phyloP scores from a whole-genome alignment of 1,140 invertebrate species.

The Drosophila obscura region DNA sequence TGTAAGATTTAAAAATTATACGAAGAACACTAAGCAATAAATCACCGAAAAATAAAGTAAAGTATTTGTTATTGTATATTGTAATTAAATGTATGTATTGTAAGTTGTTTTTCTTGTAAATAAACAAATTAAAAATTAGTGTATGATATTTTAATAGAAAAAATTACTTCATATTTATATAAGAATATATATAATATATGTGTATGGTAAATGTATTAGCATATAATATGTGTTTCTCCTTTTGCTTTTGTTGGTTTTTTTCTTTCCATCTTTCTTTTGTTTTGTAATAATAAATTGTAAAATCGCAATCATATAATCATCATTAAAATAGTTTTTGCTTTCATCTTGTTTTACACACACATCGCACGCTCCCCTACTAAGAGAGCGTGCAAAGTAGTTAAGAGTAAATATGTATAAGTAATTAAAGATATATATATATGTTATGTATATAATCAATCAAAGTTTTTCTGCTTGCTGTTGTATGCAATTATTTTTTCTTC shows the following conservation, averaged over 20 bases:
- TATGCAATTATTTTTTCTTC: slow-evolving; percentile 54
- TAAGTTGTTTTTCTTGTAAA: slow-evolving; percentile 60
- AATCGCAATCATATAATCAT: slow-evolving; percentile 75
- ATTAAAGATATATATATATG: slow-evolving; percentile 63
- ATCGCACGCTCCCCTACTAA: slow-evolving; percentile 40
- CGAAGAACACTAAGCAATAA: slow-evolving; percentile 77
- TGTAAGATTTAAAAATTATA: slow-evolving; percentile 72
- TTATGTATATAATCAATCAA: slow-evolving; percentile 76
- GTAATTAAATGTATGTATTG: slow-evolving; percentile 56
- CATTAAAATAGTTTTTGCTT: slow-evolving; percentile 70
- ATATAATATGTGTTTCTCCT: slow-evolving; percentile 67
- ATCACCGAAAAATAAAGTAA: slow-evolving; percentile 79
- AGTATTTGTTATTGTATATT: slow-evolving; percentile 68
- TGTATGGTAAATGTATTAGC: slow-evolving; percentile 76
- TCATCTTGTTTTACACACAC: slow-evolving; percentile 63
- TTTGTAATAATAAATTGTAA: slow-evolving; percentile 78
- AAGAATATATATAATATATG: slow-evolving; percentile 61
- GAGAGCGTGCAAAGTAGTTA: slow-evolving; percentile 60
- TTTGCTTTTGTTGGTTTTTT: slow-evolving; percentile 36
- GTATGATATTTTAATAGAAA: slow-evolving; percentile 74
- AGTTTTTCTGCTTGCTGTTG: slow-evolving; percentile 36
- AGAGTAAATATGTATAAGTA: slow-evolving; percentile 76
- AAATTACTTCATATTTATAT: slow-evolving; percentile 72
- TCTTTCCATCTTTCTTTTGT: slow-evolving; percentile 43
- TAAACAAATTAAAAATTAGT: slow-evolving; percentile 81